Evolutionary conservation across 2,113 vertebrate species (phyloP).

Genomic region (Oreotrochilus melanogaster): DNA sequence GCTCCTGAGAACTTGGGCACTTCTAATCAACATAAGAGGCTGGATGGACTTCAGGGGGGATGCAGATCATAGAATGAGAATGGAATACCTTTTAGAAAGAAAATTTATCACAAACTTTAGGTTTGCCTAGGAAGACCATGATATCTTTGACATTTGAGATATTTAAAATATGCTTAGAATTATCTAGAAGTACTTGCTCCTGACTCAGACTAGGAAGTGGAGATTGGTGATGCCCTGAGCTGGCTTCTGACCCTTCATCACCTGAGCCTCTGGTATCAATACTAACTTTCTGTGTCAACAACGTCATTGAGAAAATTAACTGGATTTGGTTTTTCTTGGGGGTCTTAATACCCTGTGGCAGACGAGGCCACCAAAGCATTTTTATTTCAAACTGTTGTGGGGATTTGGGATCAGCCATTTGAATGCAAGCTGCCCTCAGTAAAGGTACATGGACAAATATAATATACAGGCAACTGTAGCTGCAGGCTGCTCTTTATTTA

Average conservation of each 20-base stretch:
- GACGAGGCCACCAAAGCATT: background rate
- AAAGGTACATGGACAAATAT: background rate
- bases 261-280: background rate
- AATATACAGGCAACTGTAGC: background rate
- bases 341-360: background rate
- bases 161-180: background rate
- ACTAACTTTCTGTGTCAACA: background rate
- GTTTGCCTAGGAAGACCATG: background rate
- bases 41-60: background rate
- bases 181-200: background rate
- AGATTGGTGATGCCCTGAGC: background rate
- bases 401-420: background rate
- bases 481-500: conserved; percentile 4
- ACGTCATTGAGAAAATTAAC: background rate
- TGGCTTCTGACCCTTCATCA: background rate
- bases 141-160: background rate
- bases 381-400: background rate
- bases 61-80: background rate
- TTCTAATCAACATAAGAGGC: background rate
- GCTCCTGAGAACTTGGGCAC: background rate
- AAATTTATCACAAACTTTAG: background rate
- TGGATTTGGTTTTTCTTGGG: background rate
- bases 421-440: background rate
- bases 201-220: background rate
- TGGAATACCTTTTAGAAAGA: background rate